Conservation (phyloP, 2,797 vertebrate species). For the Falco novaeseelandiae region DNA sequence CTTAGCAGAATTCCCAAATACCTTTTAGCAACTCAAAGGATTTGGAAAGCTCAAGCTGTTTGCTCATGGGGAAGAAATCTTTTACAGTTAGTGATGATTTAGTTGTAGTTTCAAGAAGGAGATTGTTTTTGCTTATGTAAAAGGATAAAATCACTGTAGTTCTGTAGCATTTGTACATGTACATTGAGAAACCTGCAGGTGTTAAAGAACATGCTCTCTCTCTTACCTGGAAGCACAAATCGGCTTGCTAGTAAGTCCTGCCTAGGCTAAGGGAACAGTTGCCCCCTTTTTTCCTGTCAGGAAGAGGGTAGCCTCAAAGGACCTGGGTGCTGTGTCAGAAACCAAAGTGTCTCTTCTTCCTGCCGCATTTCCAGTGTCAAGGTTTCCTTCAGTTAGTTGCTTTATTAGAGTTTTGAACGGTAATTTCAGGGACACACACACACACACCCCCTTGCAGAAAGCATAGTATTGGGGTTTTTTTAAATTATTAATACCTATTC, state of each 20-base stretch:
- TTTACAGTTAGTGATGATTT: background rate
- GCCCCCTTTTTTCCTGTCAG: background rate
- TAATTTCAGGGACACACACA: background rate
- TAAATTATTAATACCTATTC: background rate
- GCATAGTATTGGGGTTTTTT: background rate
- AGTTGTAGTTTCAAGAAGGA: background rate
- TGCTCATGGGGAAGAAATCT: background rate
- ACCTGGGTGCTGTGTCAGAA: background rate
- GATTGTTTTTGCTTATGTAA: background rate
- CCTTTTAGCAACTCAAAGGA: background rate
- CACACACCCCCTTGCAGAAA: background rate
- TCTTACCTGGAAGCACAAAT: background rate
- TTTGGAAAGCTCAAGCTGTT: background rate
- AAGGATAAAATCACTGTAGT: background rate
- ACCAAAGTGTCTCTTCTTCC: background rate
- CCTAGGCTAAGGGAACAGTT: background rate
- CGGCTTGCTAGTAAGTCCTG: background rate
- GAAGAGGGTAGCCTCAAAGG: background rate
- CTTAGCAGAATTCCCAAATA: background rate
- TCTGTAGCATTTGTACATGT: background rate
- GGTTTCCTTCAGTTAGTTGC: background rate
- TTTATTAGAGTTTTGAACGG: background rate
- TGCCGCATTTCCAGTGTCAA: background rate
- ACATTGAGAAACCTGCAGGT: background rate
- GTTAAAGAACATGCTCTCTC: background rate